Base-by-base conservation (phyloP, 1,140 invertebrate species). In the Parasteatoda tepidariorum region DNA sequence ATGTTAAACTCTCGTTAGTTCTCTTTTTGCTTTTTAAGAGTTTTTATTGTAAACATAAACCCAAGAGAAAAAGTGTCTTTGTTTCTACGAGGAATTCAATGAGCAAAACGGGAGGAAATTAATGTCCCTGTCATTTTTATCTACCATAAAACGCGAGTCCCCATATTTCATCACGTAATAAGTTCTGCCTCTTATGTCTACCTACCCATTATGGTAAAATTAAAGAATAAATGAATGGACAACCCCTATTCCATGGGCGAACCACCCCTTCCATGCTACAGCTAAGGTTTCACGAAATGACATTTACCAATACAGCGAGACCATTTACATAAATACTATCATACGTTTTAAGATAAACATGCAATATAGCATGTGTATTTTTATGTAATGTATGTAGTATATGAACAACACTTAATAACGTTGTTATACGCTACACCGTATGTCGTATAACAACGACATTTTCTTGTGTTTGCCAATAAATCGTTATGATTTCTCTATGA, bases 321-420 rank as follows among this genome's bases (percentile, higher is more conserved):
- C 41, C 48, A 79, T 79, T 79, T 79, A 79, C 76, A 79, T 79
- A 79, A 79, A 79, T 79, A 79, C 48, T 79, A 57, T 79, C 64
- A 68, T 79, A 48, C 48, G 31, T 28, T 9, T 64, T 15, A 18
- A 34, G 28, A 38, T 67, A 79, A 68, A 68, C 76, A 79, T 79
- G 76, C 76, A 79, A 79, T 64, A 67, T 79, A 79, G 76, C 76
- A 79, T 79, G 76, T 61, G 33, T 48, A 18, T 2, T 31, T 15
- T 28, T 31, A 34, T 74, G 71, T 61, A 59, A 54, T 78, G 59
- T 61, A 57, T 75, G 73, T 54, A 26, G 22, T 57, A 75, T 22
- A 61, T 31, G 73, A 62, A 61, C 57, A 75, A 75, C 55, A 75
- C 57, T 54, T 75, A n/a, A n/a, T n/a, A n/a, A n/a, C n/a, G 38